Evolutionary conservation across 2,113 vertebrate species (phyloP), one percentile per base, ranked within the genome.

Genomic region (Vanacampus margaritifer): DNA sequence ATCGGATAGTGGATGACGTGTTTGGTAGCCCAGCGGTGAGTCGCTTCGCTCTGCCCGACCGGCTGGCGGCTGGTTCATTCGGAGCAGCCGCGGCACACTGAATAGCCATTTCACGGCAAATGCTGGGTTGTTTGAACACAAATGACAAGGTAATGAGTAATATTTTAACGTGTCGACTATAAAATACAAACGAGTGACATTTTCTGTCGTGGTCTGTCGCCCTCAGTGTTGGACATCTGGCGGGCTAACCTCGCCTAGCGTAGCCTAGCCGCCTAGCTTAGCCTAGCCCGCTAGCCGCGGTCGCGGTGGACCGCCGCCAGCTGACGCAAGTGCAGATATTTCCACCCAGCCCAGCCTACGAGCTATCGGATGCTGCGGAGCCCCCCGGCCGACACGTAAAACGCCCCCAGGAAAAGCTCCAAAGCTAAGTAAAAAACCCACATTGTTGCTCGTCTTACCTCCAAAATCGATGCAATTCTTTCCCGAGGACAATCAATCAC

Each of bases 271-370:
- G 54, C 54, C 43, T 57, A 56, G 13, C 50, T 23, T 6, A n/a
- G n/a, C n/a, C n/a, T 81, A 75, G 68, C 68, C 28, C 13, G 81
- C 81, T 85, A 84, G 39, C 56, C 35, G 54, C 58, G 85, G 82
- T 79, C 58, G 80, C 85, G 71, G 71, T 80, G 82, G 78, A 82
- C 71, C 76, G 36, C 75, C 65, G 82, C 80, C 84, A 87, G 85
- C 85, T 87, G 87, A 88, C 87, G 86, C 84, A 82, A 89, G 89
- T 89, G 89, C 85, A 86, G 86, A 88, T 84, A 88, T 88, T 87
- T 88, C 75, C 86, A 88, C 71, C 84, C 82, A 35, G 67, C 84
- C 65, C 79, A 74, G 65, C 62, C 74, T 68, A 58, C 59, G 59
- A 74, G 72, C 67, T 66, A 71, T 79, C 17, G 71, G 84, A 86